Base-by-base conservation (phyloP, 2,113 vertebrate genomes). In the Prochilodus magdalenae region DNA sequence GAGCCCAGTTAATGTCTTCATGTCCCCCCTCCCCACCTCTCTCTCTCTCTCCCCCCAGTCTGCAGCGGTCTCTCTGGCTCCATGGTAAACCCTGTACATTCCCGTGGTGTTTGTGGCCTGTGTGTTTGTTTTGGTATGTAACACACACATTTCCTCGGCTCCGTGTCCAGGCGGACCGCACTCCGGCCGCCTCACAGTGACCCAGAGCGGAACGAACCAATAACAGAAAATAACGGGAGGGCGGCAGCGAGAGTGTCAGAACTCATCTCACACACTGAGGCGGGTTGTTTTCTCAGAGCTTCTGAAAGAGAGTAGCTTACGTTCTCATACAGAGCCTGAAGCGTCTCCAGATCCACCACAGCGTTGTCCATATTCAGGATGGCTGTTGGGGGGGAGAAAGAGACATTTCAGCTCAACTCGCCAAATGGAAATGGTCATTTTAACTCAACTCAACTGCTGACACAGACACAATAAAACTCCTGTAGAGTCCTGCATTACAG, bases 291-390 rank as follows among this genome's bases (percentile, higher is more conserved):
- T 51, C 16, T 77, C 65, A 70, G 51, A 20, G 49, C 65, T 22
- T 36, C 27, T 24, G 63, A 55, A 55, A 53, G 7, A 79, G 51
- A 44, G 33, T 5, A 94, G 97, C 97, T 99, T 92, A 99, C 98
- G 86, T 99, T 99, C 91, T 99, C 97, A 93, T 97, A 98, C 27
- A 99, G 94, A 49, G 97, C 97, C 92, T 99, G 97, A 84, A 99
- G 95, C 1, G 97, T 99, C 93, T 99, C 98, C 91, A 98, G 90
- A 87, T 99, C 98, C 88, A 99, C 98, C 71, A 98, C 94, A 16
- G 94, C 90, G 89, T 97, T 97, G 94, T 99, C 97, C 95, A 99
- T 96, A 91, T 97, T 97, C 93, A 99, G 94, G 90, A 99, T 93
- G 88, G 97, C 98, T 99, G 90, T 79, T 36, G 81, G 81, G 49